phyloP scores from a whole-genome alignment of 2,113 vertebrate genomes.

The Nothobranchius kuhntae region DNA sequence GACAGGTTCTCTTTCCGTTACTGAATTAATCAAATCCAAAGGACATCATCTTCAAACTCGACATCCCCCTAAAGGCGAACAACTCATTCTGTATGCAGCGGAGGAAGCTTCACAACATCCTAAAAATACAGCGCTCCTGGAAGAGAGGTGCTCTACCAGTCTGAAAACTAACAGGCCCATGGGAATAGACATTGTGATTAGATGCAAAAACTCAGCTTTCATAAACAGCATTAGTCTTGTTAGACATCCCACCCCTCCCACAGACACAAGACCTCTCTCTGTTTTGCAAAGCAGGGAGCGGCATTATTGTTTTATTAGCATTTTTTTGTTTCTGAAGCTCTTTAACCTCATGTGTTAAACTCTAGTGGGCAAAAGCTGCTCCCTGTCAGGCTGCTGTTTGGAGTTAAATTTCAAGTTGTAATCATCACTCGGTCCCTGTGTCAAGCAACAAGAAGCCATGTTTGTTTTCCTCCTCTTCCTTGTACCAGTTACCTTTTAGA shows the following conservation, averaged over 20 bases:
- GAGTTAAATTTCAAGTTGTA: conserved; percentile 14
- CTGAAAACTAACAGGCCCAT: conserved; percentile 88
- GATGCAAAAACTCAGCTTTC: conserved; percentile 88
- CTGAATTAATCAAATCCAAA: conserved; percentile 99
- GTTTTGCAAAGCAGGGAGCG: conserved; percentile 62
- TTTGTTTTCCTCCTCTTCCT: conserved; percentile 6
- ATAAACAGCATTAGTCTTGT: conserved; percentile 90
- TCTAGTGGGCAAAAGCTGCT: conserved; percentile 45
- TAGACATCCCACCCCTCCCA: conserved; percentile 76
- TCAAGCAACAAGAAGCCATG: conserved; percentile 30
- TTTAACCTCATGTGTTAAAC: conserved; percentile 55
- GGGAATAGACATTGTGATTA: conserved; percentile 92
- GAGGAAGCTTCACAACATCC: conserved; percentile 95
- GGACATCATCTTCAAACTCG: conserved; percentile 98
- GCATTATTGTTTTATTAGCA: conserved; percentile 62
- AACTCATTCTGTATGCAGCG: conserved; percentile 96
- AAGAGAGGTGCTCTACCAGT: conserved; percentile 90
- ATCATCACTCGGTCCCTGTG: conserved; percentile 17
- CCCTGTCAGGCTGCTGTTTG: conserved; percentile 52
- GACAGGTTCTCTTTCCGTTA: conserved; percentile 83
- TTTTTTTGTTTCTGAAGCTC: conserved; percentile 38
- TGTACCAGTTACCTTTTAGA: conserved; percentile 47
- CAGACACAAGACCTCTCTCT: conserved; percentile 30
- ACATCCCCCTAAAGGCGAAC: conserved; percentile 96
- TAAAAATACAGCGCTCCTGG: conserved; percentile 97